Evolutionary conservation across 2,888 invertebrate genomes (phyloP).

Genomic region (Troides helena): DNA sequence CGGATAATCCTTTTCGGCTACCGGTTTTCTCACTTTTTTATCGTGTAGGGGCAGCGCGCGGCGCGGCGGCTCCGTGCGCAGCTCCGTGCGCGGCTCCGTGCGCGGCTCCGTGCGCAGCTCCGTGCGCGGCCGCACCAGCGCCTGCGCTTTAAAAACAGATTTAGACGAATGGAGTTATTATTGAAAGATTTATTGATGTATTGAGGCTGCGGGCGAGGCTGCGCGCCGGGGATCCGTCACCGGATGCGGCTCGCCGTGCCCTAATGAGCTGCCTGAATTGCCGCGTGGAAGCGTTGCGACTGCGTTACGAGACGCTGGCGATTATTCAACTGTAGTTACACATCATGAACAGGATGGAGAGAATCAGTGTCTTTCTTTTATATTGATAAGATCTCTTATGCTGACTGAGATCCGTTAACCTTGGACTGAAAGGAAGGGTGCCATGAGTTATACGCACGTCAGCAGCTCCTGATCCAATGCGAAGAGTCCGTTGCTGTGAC

Average conservation of each 20-base stretch:
- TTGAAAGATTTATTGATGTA: slow-evolving; percentile 64
- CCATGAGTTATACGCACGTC: too few species aligned
- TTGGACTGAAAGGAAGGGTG: too few species aligned
- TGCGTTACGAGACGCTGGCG: too few species aligned
- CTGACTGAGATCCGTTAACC: too few species aligned
- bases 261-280: too few species aligned
- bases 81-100: background rate
- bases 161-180: slow-evolving; percentile 61
- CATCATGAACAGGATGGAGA: too few species aligned
- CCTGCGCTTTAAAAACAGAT: slow-evolving; percentile 36
- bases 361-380: too few species aligned
- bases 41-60: slow-evolving; percentile 38
- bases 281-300: too few species aligned
- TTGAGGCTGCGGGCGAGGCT: slow-evolving; percentile 26
- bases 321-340: too few species aligned
- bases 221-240: slow-evolving; percentile 23
- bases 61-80: background rate
- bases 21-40: slow-evolving; percentile 67
- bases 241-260: slow-evolving; percentile 36
- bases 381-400: too few species aligned
- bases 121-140: slow-evolving; percentile 6
- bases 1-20: slow-evolving; percentile 72
- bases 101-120: background rate
- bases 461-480: too few species aligned
- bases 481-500: too few species aligned